These are phyloP conservation scores for Panulirus ornatus DNA, from an alignment of 1,140 invertebrate genomes.

Conservation along the genomic window DNA sequence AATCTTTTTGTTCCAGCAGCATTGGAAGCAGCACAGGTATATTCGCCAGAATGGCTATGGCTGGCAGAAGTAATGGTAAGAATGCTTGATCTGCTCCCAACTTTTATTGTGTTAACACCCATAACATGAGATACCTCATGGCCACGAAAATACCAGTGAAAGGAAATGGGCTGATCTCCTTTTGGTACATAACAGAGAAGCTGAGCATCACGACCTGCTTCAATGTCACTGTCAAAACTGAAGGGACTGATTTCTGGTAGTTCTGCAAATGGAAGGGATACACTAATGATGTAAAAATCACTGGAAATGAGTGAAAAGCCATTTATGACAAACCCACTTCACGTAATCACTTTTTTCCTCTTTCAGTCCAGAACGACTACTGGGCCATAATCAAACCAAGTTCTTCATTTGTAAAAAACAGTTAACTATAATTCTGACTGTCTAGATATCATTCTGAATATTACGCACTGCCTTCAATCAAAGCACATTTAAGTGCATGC, in stretches of 20 bases:
- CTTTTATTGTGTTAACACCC: slow-evolving; percentile 79
- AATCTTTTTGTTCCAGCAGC: slow-evolving; percentile 76
- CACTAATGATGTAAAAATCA: not conserved
- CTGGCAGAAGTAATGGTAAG: slow-evolving; percentile 87
- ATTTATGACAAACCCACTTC: too few species aligned
- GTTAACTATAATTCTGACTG: too few species aligned
- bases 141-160: slow-evolving; percentile 87
- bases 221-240: slow-evolving; percentile 75
- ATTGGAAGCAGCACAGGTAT: slow-evolving; percentile 79
- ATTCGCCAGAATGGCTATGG: slow-evolving; percentile 80
- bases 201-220: slow-evolving; percentile 81
- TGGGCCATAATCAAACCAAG: too few species aligned
- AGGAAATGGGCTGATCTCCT: slow-evolving; percentile 88
- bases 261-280: slow-evolving; percentile 66
- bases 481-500: too few species aligned
- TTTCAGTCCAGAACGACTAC: too few species aligned
- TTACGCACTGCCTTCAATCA: too few species aligned
- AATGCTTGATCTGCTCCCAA: slow-evolving; percentile 85
- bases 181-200: slow-evolving; percentile 89
- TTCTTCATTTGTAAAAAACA: too few species aligned
- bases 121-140: slow-evolving; percentile 78
- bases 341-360: too few species aligned
- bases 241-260: slow-evolving; percentile 75
- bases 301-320: too few species aligned
- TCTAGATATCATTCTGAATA: too few species aligned